A percentile compares a stretch with the other conserved stretches of the same genome.
phyloP scores from a whole-genome alignment of 2,888 invertebrate species.

The Netelia melanura region DNA sequence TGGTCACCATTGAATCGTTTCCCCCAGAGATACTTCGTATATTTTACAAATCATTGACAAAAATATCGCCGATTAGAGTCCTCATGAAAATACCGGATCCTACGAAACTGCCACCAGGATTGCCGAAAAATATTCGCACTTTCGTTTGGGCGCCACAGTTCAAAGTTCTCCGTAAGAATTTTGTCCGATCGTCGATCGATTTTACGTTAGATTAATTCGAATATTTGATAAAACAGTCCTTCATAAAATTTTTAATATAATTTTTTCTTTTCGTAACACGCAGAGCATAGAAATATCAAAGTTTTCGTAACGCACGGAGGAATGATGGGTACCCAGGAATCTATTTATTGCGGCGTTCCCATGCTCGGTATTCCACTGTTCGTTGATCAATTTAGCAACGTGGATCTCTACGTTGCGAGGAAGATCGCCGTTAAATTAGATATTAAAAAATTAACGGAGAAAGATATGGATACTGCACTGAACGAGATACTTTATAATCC shows the following conservation, averaged over 20 bases:
- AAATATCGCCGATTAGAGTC: conserved; percentile 76
- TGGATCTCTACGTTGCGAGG: conserved; percentile 68
- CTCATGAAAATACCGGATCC: conserved; percentile 76
- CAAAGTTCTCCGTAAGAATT: conserved; percentile 76
- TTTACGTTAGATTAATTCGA: neutral
- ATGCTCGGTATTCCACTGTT: conserved; percentile 80
- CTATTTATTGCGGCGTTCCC: conserved; percentile 78
- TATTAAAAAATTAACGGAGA: conserved; percentile 66
- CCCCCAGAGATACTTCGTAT: conserved; percentile 69
- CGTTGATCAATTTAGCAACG: conserved; percentile 78
- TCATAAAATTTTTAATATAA: neutral
- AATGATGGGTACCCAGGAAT: conserved; percentile 79
- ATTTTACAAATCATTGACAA: conserved; percentile 75
- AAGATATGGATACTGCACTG: conserved; percentile 74
- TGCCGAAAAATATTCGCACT: conserved; percentile 75
- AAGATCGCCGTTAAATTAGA: conserved; percentile 76
- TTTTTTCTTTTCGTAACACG: neutral
- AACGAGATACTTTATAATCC: conserved; percentile 74
- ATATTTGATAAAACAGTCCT: neutral
- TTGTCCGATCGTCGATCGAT: neutral
- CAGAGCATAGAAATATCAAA: conserved; percentile 79
- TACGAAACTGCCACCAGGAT: conserved; percentile 70
- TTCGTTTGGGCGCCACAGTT: conserved; percentile 77
- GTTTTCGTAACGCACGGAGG: conserved; percentile 82
- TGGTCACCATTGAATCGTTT: conserved; percentile 78